These are phyloP conservation scores for Thera britannica DNA, from an alignment of 2,888 invertebrate genomes.

Conservation along the genomic window DNA sequence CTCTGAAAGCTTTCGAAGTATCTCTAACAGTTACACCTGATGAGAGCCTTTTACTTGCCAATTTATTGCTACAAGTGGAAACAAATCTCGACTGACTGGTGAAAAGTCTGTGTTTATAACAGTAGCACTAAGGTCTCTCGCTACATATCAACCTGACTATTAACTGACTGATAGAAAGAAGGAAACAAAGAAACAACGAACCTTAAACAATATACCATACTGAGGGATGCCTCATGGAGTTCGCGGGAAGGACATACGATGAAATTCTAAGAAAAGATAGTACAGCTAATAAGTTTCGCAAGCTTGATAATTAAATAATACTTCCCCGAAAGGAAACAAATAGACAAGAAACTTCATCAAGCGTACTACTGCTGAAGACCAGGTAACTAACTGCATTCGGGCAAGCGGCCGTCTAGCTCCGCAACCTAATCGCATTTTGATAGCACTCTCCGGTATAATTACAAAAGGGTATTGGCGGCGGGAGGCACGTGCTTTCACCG, in stretches of 20 bases:
- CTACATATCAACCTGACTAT: no score
- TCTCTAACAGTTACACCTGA: background rate
- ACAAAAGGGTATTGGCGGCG: conserved; percentile 23
- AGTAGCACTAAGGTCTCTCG: background rate
- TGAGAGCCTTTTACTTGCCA: background rate
- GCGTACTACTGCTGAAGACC: background rate
- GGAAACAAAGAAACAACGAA: no score
- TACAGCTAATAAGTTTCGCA: background rate
- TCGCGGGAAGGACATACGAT: background rate
- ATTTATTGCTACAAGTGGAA: background rate
- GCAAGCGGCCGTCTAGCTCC: background rate
- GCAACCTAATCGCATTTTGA: conserved; percentile 25
- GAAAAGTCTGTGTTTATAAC: background rate
- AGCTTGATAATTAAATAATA: background rate
- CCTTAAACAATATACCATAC: no score
- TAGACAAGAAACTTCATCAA: background rate
- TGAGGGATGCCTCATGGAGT: no score
- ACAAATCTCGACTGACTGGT: background rate
- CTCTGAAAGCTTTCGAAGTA: conserved; percentile 10
- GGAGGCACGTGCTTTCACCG: conserved; percentile 24
- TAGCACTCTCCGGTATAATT: conserved; percentile 16
- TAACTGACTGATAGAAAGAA: no score
- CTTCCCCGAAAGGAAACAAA: background rate
- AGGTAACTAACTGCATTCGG: background rate
- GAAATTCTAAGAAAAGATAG: background rate